Percentiles rank a stretch among this genome's conserved stretches.
Evolutionary conservation across 2,113 vertebrate species (phyloP).

Genomic region (Tragelaphus buxtoni): DNA sequence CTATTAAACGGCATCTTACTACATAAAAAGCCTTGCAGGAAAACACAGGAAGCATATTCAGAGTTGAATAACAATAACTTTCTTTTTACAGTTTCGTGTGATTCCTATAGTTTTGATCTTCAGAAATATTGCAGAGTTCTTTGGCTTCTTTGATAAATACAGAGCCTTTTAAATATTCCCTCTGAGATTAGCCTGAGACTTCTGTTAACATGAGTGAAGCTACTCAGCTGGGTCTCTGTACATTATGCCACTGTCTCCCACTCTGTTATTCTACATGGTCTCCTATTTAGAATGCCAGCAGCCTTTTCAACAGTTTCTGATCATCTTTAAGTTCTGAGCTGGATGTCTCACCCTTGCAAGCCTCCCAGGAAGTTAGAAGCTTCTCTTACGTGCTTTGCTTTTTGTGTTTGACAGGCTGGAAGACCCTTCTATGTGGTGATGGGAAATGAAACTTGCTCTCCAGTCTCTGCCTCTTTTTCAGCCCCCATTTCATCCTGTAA

Average conservation of each 20-base stretch:
- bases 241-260: background rate
- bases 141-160: background rate
- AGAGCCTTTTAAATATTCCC: background rate
- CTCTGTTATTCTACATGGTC: background rate
- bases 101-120: slow-evolving; percentile 45
- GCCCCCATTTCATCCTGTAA: slow-evolving; percentile 67
- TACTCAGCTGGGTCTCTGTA: background rate
- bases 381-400: slow-evolving; percentile 22
- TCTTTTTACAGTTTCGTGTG: slow-evolving; percentile 37
- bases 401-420: slow-evolving; percentile 82
- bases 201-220: background rate
- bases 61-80: slow-evolving; percentile 29
- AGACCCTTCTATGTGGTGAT: slow-evolving; percentile 87
- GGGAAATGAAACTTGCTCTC: slow-evolving; percentile 66
- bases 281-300: background rate
- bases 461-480: slow-evolving; percentile 76
- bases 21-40: background rate
- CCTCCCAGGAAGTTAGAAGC: background rate
- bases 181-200: background rate
- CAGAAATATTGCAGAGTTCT: background rate
- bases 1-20: slow-evolving; percentile 6
- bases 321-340: background rate
- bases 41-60: slow-evolving; percentile 23
- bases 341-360: background rate
- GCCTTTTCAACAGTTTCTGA: background rate